Base-by-base conservation (phyloP, 2,888 invertebrate genomes). In the Tenthredo notha region DNA sequence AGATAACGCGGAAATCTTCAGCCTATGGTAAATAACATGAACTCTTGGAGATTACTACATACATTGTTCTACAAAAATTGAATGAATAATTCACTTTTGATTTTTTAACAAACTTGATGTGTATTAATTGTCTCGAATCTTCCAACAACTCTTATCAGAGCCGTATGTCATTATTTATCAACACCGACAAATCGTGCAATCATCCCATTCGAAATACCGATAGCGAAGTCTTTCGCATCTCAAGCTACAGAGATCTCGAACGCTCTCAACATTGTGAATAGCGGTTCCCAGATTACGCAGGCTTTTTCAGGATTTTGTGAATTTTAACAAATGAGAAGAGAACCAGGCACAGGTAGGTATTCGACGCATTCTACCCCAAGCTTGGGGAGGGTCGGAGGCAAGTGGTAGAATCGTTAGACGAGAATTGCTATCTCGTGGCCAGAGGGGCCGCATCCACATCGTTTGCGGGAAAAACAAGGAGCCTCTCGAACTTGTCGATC, bases 401-500 rank as follows among this genome's bases (percentile, higher is more conserved):
- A n/a, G 54, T 54, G n/a, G n/a, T 54, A 54, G 54, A 54, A 54
- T 54, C 54, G n/a, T 67, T 18, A 33, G 33, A 67, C 15, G 67
- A 33, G 67, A 67, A 67, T 25, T 33, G 33, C 33, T 15, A 33
- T 33, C 33, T 67, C 29, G 67, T 61, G 25, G 25, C 61, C 12
- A 61, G 10, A 21, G 21, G 61, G 21, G 25, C 18, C 67, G 33
- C 37, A 70, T n/a, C n/a, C n/a, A 43, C 21, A 25, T 74, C 21
- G 74, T 40, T 74, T 43, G 40, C 72, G 72, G 50, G 18, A 33
- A 77, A 54, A 47, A 74, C 74, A 40, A 47, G 43, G 21, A 77
- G 75, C 47, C 33, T 37, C 29, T 6, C 33, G n/a, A 78, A 61
- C 61, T 18, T 77, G n/a, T 54, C 77, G 77, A 77, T 77, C 50